Evolutionary conservation across 30 jellyfish, hydroid and myxozoan species (phyloP).

Genomic region (Pelagia noctiluca): DNA sequence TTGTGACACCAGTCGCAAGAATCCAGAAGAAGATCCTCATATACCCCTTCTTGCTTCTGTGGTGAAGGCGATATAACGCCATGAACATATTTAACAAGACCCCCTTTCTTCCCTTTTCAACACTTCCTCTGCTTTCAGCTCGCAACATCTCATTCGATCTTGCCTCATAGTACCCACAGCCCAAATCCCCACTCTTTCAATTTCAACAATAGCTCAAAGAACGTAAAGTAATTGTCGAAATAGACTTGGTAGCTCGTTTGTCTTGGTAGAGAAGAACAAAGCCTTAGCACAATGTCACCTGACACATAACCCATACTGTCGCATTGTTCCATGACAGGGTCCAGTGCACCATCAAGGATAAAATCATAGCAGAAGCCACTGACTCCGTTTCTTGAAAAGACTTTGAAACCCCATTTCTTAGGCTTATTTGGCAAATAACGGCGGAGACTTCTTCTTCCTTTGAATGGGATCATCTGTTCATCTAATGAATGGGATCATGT

Average conservation of each 20-base stretch:
- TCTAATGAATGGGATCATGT: too few relatives aligned
- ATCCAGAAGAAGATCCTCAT: neutral
- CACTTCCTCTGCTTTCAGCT: conserved; percentile 22
- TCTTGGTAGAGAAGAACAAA: conserved; percentile 61
- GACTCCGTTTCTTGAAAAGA: conserved; percentile 34
- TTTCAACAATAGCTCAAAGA: conserved; percentile 49
- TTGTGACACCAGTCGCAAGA: neutral
- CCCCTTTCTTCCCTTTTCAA: conserved; percentile 71
- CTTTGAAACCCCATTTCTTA: too few relatives aligned
- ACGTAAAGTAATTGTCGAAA: conserved; percentile 68
- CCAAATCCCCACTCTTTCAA: conserved; percentile 59
- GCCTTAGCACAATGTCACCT: conserved; percentile 59
- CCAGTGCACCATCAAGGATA: conserved; percentile 50
- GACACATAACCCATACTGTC: conserved; percentile 38
- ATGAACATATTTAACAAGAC: neutral
- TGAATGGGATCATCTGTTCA: too few relatives aligned
- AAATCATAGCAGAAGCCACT: conserved; percentile 51
- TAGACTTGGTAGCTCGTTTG: conserved; percentile 42
- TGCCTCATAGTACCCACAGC: conserved; percentile 70
- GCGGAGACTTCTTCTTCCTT: conserved; percentile 46
- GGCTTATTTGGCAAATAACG: conserved; percentile 51
- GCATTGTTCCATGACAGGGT: neutral
- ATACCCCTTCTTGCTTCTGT: neutral
- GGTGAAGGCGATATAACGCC: neutral
- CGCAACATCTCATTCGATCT: conserved; percentile 60